Conservation (phyloP, 2,113 vertebrate species). For the Ciconia stormi region DNA sequence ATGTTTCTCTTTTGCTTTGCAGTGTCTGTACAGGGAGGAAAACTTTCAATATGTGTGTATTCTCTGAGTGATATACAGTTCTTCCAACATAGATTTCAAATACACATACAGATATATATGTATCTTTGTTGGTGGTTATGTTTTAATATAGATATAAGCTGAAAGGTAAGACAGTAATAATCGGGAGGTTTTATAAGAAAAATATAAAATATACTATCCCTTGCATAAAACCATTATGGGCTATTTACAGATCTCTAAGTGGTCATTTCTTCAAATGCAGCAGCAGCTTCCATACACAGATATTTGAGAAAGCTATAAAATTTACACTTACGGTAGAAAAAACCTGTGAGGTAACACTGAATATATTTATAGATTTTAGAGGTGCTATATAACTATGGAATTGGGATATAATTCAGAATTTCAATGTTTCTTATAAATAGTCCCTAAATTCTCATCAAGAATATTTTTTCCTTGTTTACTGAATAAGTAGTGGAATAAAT, state of each 20-base stretch:
- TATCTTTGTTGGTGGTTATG: not conserved
- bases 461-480: not conserved
- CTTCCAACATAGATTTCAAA: not conserved
- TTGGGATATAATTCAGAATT: not conserved
- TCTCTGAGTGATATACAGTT: not conserved
- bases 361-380: not conserved
- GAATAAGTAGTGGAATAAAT: not conserved
- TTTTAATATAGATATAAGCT: not conserved
- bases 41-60: not conserved
- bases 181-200: not conserved
- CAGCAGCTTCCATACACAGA: not conserved
- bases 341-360: not conserved
- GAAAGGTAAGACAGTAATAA: not conserved
- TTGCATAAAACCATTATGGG: not conserved
- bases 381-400: not conserved
- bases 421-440: not conserved
- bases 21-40: not conserved
- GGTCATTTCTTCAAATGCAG: not conserved
- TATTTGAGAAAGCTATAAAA: not conserved
- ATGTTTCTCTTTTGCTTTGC: not conserved
- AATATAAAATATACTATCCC: not conserved
- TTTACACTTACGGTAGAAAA: not conserved
- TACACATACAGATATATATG: too few species aligned
- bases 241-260: not conserved
- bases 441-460: not conserved